Conservation (phyloP, 2,113 vertebrate genomes). For the Triplophysa dalaica region DNA sequence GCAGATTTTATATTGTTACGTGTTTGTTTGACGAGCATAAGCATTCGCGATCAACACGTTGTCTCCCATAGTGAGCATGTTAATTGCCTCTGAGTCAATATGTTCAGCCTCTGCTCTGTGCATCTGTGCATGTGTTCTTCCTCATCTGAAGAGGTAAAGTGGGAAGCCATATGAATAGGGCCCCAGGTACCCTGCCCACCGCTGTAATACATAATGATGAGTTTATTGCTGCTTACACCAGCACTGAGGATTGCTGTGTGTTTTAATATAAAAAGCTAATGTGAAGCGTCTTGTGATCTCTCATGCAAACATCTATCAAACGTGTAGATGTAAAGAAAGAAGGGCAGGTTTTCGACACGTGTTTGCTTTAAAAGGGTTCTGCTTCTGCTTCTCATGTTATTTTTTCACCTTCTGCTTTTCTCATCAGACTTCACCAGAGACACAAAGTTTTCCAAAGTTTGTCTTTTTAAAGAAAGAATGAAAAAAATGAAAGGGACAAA, state of each 20-base stretch:
- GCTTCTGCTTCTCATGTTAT: neutral
- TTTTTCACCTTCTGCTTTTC: slow-evolving; percentile 13
- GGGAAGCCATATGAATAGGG: neutral
- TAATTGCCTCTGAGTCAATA: slow-evolving; percentile 46
- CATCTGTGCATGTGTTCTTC: slow-evolving; percentile 18
- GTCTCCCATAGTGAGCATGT: slow-evolving; percentile 36
- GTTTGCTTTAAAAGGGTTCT: neutral
- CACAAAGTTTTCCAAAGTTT: slow-evolving; percentile 6
- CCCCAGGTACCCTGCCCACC: neutral
- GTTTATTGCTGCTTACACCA: neutral
- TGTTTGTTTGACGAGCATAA: neutral
- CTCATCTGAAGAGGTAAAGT: slow-evolving; percentile 29
- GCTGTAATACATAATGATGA: neutral
- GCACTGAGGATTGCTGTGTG: neutral
- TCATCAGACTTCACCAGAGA: slow-evolving; percentile 31
- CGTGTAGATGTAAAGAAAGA: neutral
- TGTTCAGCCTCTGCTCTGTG: slow-evolving; percentile 10
- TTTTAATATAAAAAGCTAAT: neutral
- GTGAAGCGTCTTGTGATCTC: neutral
- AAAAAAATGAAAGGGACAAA: neutral
- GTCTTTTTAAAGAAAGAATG: neutral
- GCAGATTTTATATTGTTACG: neutral
- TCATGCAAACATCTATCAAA: neutral
- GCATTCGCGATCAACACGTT: slow-evolving; percentile 49
- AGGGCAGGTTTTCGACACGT: neutral